Conservation (phyloP, 1,140 invertebrate species). For the Solen grandis region DNA sequence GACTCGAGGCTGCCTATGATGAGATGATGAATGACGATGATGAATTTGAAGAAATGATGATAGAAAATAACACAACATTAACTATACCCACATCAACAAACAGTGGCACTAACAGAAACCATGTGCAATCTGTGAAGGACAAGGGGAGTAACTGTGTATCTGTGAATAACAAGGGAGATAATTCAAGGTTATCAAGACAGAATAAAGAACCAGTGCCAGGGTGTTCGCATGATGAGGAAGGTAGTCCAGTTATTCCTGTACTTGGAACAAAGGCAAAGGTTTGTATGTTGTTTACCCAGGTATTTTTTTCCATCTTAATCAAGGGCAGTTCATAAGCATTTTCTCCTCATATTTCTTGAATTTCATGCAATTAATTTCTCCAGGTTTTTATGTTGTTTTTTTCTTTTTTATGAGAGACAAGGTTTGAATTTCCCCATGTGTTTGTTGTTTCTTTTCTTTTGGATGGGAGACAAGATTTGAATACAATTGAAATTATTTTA, state of each 20-base stretch:
- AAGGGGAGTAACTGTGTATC: neutral
- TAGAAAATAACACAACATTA: constrained; percentile 53
- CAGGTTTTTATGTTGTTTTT: neutral
- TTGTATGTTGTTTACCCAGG: neutral
- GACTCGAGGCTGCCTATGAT: constrained; percentile 66
- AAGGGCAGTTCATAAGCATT: neutral
- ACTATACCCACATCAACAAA: neutral
- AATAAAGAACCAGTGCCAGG: constrained; percentile 4
- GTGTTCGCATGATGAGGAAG: constrained; percentile 10
- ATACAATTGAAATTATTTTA: no score
- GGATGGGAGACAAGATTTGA: no score
- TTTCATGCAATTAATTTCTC: neutral
- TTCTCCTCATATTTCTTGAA: neutral
- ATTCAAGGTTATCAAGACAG: neutral
- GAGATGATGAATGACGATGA: constrained; percentile 67
- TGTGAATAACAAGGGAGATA: neutral
- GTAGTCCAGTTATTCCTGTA: constrained; percentile 65
- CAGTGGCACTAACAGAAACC: neutral
- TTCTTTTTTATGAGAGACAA: neutral
- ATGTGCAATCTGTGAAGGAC: neutral
- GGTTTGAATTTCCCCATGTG: neutral
- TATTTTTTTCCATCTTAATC: neutral
- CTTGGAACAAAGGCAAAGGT: constrained; percentile 46
- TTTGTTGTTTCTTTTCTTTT: no score
- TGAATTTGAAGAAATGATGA: constrained; percentile 60